A percentile compares a stretch with the other conserved stretches of the same genome.
Conservation (phyloP, 2,888 invertebrate genomes). For the Cephus pygmeus region DNA sequence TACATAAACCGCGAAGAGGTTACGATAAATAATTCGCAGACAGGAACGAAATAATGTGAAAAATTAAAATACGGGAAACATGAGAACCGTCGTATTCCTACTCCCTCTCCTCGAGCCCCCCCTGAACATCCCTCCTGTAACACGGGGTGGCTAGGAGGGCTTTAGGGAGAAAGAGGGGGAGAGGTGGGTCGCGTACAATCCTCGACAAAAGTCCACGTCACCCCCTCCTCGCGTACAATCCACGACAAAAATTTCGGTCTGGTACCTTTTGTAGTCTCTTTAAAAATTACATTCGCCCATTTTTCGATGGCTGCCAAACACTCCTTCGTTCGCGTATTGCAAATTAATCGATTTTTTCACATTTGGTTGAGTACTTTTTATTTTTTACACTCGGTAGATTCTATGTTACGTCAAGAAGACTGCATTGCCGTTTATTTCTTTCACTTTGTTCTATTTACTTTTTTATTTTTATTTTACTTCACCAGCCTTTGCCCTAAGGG, state of each 20-base stretch:
- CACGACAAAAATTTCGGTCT: slow-evolving; percentile 36
- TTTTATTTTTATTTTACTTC: background rate
- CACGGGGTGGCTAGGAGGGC: slow-evolving; percentile 59
- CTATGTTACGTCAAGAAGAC: background rate
- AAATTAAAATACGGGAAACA: slow-evolving; percentile 55
- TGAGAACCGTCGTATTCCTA: slow-evolving; percentile 59
- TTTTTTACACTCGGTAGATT: background rate
- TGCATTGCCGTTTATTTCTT: background rate
- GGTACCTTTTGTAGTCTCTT: background rate
- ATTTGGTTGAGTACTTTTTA: background rate
- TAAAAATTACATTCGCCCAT: background rate
- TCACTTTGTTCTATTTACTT: background rate
- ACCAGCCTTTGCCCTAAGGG: background rate
- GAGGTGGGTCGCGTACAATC: slow-evolving; percentile 61
- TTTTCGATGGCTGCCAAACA: background rate
- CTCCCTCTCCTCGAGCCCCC: slow-evolving; percentile 31
- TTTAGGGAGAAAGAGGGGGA: slow-evolving; percentile 54
- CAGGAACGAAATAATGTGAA: slow-evolving; percentile 22
- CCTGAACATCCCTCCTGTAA: slow-evolving; percentile 44
- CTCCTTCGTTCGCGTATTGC: background rate
- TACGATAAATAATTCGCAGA: slow-evolving; percentile 34
- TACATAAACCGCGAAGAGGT: background rate
- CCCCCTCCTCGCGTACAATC: slow-evolving; percentile 50
- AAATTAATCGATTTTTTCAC: background rate
- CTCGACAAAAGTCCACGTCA: slow-evolving; percentile 50